A percentile compares a stretch with the other conserved stretches of the same genome.
These are phyloP conservation scores for Chrysina gloriosa DNA, from an alignment of 2,888 invertebrate genomes.

Conservation along the genomic window DNA sequence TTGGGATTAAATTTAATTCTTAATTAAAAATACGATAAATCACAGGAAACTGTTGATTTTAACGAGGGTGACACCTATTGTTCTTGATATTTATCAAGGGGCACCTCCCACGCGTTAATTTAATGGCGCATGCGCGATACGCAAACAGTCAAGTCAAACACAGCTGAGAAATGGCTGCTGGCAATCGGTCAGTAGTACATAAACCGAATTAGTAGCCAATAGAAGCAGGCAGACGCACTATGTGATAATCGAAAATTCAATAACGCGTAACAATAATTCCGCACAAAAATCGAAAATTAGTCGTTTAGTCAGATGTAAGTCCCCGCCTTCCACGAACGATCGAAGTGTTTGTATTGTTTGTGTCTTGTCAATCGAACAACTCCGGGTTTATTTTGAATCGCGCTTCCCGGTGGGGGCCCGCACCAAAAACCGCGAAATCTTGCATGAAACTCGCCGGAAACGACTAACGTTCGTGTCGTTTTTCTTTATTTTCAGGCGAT, in stretches of 20 bases:
- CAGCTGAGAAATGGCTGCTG: conserved; percentile 57
- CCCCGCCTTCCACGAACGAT: conserved; percentile 11
- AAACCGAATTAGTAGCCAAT: conserved; percentile 49
- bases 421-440: conserved; percentile 13
- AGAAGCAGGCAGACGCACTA: conserved; percentile 49
- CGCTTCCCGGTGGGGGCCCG: neutral
- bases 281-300: conserved; percentile 47
- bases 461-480: conserved; percentile 29
- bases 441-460: conserved; percentile 27
- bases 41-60: too few species aligned
- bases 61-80: conserved; percentile 39
- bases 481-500: conserved; percentile 37
- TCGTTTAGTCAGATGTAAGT: conserved; percentile 37
- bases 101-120: conserved; percentile 41
- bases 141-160: conserved; percentile 55
- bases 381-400: conserved; percentile 39
- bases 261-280: conserved; percentile 47
- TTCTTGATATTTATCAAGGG: conserved; percentile 2
- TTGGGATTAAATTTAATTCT: too few species aligned
- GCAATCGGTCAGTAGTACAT: conserved; percentile 58
- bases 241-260: conserved; percentile 51
- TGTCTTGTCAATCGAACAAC: conserved; percentile 30
- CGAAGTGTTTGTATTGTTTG: conserved; percentile 38
- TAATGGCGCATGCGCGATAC: conserved; percentile 49
- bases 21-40: too few species aligned